phyloP scores from a whole-genome alignment of 2,113 vertebrate species.

The Tetrao urogallus region DNA sequence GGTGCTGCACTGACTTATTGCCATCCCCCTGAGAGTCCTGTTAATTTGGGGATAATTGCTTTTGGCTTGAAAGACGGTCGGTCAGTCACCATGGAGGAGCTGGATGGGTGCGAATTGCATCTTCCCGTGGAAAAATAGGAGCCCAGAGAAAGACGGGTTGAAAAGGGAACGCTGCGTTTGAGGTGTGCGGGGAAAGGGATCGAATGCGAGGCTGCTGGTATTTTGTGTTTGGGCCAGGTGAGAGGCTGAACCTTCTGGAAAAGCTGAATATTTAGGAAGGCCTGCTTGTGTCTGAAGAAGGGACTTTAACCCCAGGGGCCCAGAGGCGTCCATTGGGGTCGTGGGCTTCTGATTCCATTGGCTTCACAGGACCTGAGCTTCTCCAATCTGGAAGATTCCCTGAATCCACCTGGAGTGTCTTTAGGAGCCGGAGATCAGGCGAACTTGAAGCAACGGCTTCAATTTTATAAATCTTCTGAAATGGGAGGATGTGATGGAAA shows the following conservation, averaged over 20 bases:
- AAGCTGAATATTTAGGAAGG: background rate
- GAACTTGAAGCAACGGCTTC: background rate
- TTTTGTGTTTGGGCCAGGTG: background rate
- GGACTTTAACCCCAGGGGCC: background rate
- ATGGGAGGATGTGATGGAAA: background rate
- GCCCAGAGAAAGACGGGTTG: background rate
- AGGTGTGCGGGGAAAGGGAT: background rate
- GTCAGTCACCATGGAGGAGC: constrained; percentile 37
- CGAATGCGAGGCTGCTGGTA: rapidly evolving
- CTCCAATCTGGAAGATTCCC: no score
- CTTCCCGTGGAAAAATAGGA: constrained; percentile 24
- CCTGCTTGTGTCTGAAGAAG: background rate
- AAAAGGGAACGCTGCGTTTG: background rate
- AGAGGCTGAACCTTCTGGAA: background rate
- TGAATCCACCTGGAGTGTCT: no score
- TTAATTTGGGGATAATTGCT: constrained; percentile 68
- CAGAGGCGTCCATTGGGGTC: background rate
- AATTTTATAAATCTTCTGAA: background rate
- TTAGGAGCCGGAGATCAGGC: background rate
- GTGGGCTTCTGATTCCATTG: background rate
- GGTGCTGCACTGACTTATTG: constrained; percentile 29
- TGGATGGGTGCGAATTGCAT: constrained; percentile 43
- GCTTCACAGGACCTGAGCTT: background rate
- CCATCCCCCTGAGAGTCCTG: constrained; percentile 21
- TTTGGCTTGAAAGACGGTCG: constrained; percentile 66